Percentiles rank a stretch among this genome's conserved stretches.
These are phyloP conservation scores for Flabesymbios commensalis DNA, from an alignment of 2,888 invertebrate genomes.

Conservation along the genomic window DNA sequence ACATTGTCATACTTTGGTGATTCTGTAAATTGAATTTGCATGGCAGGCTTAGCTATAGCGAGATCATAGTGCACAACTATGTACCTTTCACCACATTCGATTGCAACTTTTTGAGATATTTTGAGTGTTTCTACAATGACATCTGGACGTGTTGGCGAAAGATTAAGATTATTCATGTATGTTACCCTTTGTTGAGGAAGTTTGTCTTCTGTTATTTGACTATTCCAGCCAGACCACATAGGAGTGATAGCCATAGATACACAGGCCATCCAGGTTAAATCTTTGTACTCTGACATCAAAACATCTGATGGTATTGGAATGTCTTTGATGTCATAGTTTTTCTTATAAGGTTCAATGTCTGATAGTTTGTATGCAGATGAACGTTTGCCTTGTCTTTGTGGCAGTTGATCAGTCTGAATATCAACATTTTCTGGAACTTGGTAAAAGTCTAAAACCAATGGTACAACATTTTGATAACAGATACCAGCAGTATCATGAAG, in stretches of 20 bases:
- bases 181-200: slow-evolving; percentile 24
- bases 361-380: neutral
- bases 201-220: slow-evolving; percentile 12
- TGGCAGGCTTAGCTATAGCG: slow-evolving; percentile 9
- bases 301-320: neutral
- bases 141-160: slow-evolving; percentile 27
- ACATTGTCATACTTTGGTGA: slow-evolving; percentile 8
- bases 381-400: neutral
- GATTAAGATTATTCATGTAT: slow-evolving; percentile 24
- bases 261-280: slow-evolving; percentile 7
- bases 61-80: slow-evolving; percentile 8
- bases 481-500: slow-evolving; percentile 31
- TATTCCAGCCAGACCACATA: slow-evolving; percentile 32
- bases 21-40: slow-evolving; percentile 8
- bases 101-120: slow-evolving; percentile 20
- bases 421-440: no score
- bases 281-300: neutral
- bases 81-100: slow-evolving; percentile 18
- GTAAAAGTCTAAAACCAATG: no score
- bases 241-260: neutral
- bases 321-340: slow-evolving; percentile 1
- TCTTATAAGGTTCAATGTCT: slow-evolving; percentile 1
- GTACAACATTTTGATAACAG: slow-evolving; percentile 30
- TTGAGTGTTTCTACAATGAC: slow-evolving; percentile 30
- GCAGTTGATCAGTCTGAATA: no score